Evolutionary conservation across 35 echinoderm and acorn worm genomes (phyloP), one percentile per base, ranked within the genome.

Genomic region (Chiridota heheva): DNA sequence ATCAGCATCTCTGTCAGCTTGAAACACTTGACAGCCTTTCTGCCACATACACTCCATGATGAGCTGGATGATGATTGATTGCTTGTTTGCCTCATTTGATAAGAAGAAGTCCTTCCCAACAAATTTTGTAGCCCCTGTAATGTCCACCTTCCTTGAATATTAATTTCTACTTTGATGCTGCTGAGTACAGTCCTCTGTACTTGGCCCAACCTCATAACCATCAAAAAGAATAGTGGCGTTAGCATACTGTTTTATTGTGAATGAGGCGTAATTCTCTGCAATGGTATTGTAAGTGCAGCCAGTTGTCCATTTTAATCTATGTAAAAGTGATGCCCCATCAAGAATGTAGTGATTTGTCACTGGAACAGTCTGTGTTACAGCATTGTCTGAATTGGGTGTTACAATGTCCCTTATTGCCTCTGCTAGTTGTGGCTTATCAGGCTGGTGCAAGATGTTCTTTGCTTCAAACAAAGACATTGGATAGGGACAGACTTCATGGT

Each of bases 351-450:
- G 27, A 69, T 69, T 5, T 69, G 6, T 69, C 65, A 60, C 57
- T 60, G 57, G 16, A 17, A 60, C 57, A n/a, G 57, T 35, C 28
- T 69, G 65, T 35, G 36, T 31, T 7, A 69, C 27, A 69, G 28
- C 65, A 69, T 60, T 43, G 65, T 69, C 37, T 30, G 65, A 30
- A 3, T 40, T 42, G 40, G 76, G 76, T 16, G 6, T 72, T 27
- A 67, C 42, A 63, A 72, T 25, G 7, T 76, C 68, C 28, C 12
- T 10, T 7, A 76, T 36, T 8, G 65, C 58, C 35, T 64, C 1
- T 43, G 78, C 67, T 40, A 90, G 29, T 39, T 82, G 69, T 44
- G 87, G 67, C 36, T 90, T 90, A 34, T 83, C 67, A 12, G 69
- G 73, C 44, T 65, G 28, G 13, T 70, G 37, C 4, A 83, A 47